phyloP scores from a whole-genome alignment of 2,797 vertebrate genomes.

The Epinephelus coioides region DNA sequence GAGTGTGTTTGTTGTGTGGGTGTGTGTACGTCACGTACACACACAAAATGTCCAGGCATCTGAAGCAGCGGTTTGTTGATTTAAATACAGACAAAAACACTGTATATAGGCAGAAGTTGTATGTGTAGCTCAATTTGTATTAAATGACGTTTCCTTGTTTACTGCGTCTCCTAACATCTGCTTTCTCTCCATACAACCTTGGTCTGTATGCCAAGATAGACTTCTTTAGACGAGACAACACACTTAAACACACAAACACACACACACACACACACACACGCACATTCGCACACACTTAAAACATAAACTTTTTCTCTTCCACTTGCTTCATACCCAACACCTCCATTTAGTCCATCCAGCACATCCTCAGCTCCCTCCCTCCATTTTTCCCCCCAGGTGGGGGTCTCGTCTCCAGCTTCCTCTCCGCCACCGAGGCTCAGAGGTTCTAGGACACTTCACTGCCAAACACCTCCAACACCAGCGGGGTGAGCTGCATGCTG shows the following conservation, averaged over 20 bases:
- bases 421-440: conserved; percentile 85
- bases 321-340: conserved; percentile 41
- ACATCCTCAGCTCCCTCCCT: conserved; percentile 61
- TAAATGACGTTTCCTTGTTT: conserved; percentile 75
- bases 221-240: conserved; percentile 58
- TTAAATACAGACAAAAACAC: conserved; percentile 80
- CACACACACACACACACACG: conserved; percentile 13
- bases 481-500: conserved; percentile 96
- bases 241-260: background rate
- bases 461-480: conserved; percentile 97
- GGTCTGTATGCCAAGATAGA: conserved; percentile 56
- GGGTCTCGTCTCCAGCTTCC: conserved; percentile 88
- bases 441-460: conserved; percentile 95
- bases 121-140: conserved; percentile 70
- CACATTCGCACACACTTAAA: conserved; percentile 2
- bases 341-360: conserved; percentile 64
- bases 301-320: conserved; percentile 40
- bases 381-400: conserved; percentile 70
- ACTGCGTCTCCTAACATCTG: conserved; percentile 58
- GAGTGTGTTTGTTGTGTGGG: conserved; percentile 75
- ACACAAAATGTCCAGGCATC: conserved; percentile 74
- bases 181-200: conserved; percentile 66
- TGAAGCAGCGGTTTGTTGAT: conserved; percentile 82
- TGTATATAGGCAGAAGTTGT: conserved; percentile 74
- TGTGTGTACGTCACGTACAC: conserved; percentile 50